These are phyloP conservation scores for Erethizon dorsatum DNA, from an alignment of 2,797 vertebrate genomes.

Conservation along the genomic window DNA sequence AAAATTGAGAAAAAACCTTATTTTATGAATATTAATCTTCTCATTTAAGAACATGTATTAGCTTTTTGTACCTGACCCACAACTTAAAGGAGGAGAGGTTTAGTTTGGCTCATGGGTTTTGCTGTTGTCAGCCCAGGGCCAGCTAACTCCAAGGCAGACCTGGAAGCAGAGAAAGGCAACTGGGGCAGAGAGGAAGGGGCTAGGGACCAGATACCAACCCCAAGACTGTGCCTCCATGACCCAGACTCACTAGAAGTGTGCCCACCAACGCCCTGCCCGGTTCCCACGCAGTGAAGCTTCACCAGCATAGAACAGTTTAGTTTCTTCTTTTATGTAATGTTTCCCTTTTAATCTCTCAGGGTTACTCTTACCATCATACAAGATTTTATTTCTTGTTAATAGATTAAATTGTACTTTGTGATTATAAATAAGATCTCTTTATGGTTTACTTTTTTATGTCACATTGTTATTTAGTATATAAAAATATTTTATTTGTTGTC, in stretches of 20 bases:
- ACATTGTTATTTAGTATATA: neutral
- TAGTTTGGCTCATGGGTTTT: neutral
- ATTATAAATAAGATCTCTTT: constrained; percentile 9
- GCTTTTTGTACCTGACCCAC: neutral
- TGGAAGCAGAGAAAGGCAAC: neutral
- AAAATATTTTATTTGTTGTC: constrained; percentile 45
- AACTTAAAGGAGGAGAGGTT: neutral
- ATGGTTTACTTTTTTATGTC: constrained; percentile 53
- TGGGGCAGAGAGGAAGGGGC: neutral
- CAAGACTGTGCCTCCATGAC: neutral
- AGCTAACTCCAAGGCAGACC: neutral
- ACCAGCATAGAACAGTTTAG: neutral
- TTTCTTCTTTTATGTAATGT: neutral
- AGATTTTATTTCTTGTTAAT: constrained; percentile 44
- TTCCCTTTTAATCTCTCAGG: neutral
- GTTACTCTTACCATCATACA: neutral
- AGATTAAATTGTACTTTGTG: constrained; percentile 55
- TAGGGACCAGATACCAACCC: neutral
- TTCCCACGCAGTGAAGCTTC: neutral
- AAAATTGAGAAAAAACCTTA: neutral
- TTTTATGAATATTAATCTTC: constrained; percentile 47
- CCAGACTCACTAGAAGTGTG: neutral
- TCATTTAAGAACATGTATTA: neutral
- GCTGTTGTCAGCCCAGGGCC: neutral
- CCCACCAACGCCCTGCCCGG: too few relatives aligned